Evolutionary conservation across 2,888 invertebrate species (phyloP), one percentile per base, ranked within the genome.

Genomic region (Andrena camellia): DNA sequence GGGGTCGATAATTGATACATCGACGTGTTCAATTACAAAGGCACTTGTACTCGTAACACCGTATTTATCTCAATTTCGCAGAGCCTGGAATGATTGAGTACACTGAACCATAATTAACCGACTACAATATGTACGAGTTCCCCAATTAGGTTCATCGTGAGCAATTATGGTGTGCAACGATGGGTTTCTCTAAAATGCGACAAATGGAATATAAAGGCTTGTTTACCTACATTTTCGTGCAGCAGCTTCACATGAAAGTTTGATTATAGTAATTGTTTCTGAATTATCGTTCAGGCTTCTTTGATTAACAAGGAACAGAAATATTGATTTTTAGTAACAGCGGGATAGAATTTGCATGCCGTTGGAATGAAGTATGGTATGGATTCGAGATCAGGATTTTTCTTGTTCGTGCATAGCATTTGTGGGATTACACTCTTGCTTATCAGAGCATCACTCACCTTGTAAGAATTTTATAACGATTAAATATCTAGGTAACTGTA

Each of bases 401-500:
- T 23, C 31, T 42, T 17, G 6, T n/a, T 26, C 23, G 8, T 50
- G 20, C 29, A 33, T 54, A 62, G 59, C 13, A 23, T 66, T 52
- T n/a, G 10, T 52, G 13, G 48, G 48, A 50, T 66, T 42, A 35
- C 69, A 57, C 1, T 26, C 52, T 48, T 35, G 63, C 31, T 60
- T 72, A 75, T 72, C 64, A 69, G 82, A 76, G 83, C 82, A 50
- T 72, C 33, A 64, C 76, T 52, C 48, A 48, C 42, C 52, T 48
- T 17, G 23, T 59, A 73, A 69, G 69, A 81, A 57, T 73, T 64
- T 72, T 42, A 64, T 63, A 80, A 72, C 81, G 64, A 80, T 81
- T 73, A 73, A 33, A 63, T 26, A 68, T 73, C 52, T 57, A 69
- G 68, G 81, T 48, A 80, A 73, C 62, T 54, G 69, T 59, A 64